phyloP scores from a whole-genome alignment of 2,113 vertebrate species.

The Vidua chalybeata region DNA sequence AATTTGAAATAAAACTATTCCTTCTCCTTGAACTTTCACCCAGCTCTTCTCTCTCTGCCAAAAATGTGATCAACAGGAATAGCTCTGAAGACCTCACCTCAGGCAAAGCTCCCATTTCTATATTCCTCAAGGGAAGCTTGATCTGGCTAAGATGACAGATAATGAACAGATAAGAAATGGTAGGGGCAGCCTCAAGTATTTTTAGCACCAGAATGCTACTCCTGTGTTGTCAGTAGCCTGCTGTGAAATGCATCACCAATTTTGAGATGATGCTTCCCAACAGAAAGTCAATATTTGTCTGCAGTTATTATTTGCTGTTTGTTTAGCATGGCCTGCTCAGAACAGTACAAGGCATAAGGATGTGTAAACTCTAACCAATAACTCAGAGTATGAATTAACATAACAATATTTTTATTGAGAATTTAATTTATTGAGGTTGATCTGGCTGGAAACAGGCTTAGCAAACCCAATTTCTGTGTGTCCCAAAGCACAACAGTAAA shows the following conservation, averaged over 20 bases:
- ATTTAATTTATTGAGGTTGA: neutral
- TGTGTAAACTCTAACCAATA: neutral
- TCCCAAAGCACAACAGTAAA: neutral
- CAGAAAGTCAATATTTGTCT: neutral
- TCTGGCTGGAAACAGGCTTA: neutral
- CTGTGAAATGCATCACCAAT: constrained; percentile 56
- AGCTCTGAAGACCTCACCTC: constrained; percentile 19
- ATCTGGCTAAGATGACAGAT: constrained; percentile 48
- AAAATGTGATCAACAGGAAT: constrained; percentile 15
- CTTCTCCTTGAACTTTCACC: constrained; percentile 15
- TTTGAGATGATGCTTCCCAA: constrained; percentile 25
- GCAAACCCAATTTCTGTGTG: neutral
- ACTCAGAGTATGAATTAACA: neutral
- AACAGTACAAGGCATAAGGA: neutral
- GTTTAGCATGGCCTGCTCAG: neutral
- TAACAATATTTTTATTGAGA: neutral
- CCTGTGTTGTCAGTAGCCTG: constrained; percentile 32
- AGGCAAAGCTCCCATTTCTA: constrained; percentile 53
- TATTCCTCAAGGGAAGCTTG: constrained; percentile 56
- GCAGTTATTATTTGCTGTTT: neutral
- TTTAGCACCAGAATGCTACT: constrained; percentile 61
- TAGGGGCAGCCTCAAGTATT: constrained; percentile 43
- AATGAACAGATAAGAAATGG: constrained; percentile 55
- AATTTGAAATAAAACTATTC: constrained; percentile 23
- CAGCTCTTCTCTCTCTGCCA: neutral